Evolutionary conservation across 92 coral and sea anemone species (phyloP), one percentile per base, ranked within the genome.

Genomic region (Porites lobata): DNA sequence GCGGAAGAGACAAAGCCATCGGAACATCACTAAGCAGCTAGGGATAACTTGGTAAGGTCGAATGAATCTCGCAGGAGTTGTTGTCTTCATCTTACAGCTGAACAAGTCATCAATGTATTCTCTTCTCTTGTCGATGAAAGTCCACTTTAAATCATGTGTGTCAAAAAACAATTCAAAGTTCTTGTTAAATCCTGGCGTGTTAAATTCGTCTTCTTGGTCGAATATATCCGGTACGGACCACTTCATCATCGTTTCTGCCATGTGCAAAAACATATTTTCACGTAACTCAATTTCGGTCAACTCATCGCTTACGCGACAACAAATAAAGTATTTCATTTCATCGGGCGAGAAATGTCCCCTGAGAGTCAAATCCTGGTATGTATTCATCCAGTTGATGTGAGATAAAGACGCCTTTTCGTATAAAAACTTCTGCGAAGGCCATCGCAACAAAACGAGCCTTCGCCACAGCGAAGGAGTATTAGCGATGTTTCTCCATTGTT

Each of bases 1-100:
- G 11, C 95, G 89, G 74, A 97, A 97, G 7, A 97, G 77, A 63
- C 89, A 77, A 72, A 97, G 78, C 99, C 99, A 97, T 0, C 99
- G 93, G 58, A 96, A 97, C 91, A 97, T 92, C 82, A 96, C 87
- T 51, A 94, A 57, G 73, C 98, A 97, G 52, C 98, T 96, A 0
- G 99, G 97, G 72, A 97, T 97, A 18, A 96, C 99, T 78, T 95
- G 98, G 65, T 97, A 97, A 0, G 99, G 96, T 7, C 99, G 91
- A 26, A 97, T 94, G 61, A 85, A 96, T 38, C 98, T 91, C 84
- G 96, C 90, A 54, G 79, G 91, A 29, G 94, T 92, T 57, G 91
- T 89, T 19, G 88, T 77, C 32, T 77, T 80, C 85, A 89, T 59
- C 72, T 92, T 94, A 14, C 90, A 79, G 43, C 89, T 79, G 75